phyloP scores from a whole-genome alignment of 2,888 invertebrate genomes.

The Pardosa pseudoannulata region DNA sequence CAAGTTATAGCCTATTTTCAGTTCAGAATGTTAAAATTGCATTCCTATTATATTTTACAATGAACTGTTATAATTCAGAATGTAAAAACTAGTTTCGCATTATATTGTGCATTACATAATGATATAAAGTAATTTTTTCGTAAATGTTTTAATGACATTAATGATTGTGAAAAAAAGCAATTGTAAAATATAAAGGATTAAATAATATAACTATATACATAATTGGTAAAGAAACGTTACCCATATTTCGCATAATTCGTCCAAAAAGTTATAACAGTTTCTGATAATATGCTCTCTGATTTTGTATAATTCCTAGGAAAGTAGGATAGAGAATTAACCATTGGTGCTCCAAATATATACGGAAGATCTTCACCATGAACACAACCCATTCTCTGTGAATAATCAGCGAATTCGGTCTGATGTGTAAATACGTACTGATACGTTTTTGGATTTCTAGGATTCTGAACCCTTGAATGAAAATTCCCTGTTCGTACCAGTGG shows the following conservation, averaged over 20 bases:
- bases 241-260: conserved; percentile 75
- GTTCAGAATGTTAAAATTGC: no score
- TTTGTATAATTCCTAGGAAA: conserved; percentile 85
- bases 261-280: conserved; percentile 83
- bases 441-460: conserved; percentile 38
- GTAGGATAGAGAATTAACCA: conserved; percentile 79
- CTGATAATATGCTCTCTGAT: conserved; percentile 86
- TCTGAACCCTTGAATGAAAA: conserved; percentile 85
- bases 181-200: no score
- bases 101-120: no score
- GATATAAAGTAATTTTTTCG: no score
- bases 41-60: no score
- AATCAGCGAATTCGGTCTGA: conserved; percentile 76
- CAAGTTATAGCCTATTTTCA: no score
- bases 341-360: conserved; percentile 86
- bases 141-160: no score
- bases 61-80: no score
- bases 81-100: no score
- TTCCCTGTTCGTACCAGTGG: conserved; percentile 93
- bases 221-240: no score
- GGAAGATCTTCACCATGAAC: conserved; percentile 86
- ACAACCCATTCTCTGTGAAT: conserved; percentile 84
- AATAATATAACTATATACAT: no score
- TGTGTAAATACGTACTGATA: conserved; percentile 78
- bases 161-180: no score